These are phyloP conservation scores for Sinella curviseta DNA, from an alignment of 1,140 invertebrate genomes.

Conservation along the genomic window DNA sequence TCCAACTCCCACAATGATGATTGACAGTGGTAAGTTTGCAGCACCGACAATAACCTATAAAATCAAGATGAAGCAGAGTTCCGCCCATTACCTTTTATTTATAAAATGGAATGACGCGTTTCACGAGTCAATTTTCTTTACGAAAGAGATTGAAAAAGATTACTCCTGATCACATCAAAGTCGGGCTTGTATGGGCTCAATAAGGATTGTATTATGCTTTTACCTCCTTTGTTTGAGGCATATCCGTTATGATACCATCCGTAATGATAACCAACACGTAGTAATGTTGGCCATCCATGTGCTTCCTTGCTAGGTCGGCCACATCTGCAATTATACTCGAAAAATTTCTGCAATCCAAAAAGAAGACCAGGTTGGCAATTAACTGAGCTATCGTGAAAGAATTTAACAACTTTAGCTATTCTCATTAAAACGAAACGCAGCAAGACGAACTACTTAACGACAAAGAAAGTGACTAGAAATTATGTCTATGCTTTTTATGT, in stretches of 20 bases:
- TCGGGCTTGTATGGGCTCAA: background rate
- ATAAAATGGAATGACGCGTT: too few relatives aligned
- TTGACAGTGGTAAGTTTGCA: constrained; percentile 59
- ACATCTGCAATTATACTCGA: constrained; percentile 65
- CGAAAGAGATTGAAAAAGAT: too few relatives aligned
- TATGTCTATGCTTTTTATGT: too few relatives aligned
- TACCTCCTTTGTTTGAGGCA: constrained; percentile 63
- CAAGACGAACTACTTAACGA: background rate
- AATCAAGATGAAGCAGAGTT: background rate
- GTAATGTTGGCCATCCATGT: constrained; percentile 61
- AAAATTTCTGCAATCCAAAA: constrained; percentile 61
- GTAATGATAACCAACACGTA: constrained; percentile 68
- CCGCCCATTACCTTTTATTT: background rate
- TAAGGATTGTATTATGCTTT: background rate
- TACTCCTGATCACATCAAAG: too few relatives aligned
- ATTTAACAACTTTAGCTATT: background rate
- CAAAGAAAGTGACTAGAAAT: too few relatives aligned
- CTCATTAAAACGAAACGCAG: background rate
- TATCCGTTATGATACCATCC: constrained; percentile 69
- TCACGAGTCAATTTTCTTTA: too few relatives aligned
- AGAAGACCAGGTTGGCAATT: background rate
- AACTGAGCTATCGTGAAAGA: background rate
- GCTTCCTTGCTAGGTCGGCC: constrained; percentile 55
- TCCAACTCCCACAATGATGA: constrained; percentile 66
- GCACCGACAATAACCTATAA: constrained; percentile 36